A percentile compares a stretch with the other conserved stretches of the same genome.
phyloP scores from a whole-genome alignment of 2,113 vertebrate genomes.

The Scomber colias region DNA sequence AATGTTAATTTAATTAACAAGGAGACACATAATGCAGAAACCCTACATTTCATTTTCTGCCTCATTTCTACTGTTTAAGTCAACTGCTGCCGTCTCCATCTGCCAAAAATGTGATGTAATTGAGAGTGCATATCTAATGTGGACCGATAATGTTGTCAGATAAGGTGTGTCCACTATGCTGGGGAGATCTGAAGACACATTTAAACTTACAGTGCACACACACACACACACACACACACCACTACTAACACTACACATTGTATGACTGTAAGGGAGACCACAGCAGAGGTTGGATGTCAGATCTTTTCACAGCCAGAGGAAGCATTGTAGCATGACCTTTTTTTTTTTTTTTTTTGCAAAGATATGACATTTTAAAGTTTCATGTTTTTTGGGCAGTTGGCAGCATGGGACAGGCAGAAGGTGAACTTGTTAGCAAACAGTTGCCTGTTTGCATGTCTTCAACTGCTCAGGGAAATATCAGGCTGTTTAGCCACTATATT shows the following conservation, averaged over 20 bases:
- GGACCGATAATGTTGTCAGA: not conserved
- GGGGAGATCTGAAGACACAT: not conserved
- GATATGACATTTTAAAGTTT: too few species aligned
- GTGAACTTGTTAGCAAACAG: too few species aligned
- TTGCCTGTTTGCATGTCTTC: too few species aligned
- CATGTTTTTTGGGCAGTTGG: too few species aligned
- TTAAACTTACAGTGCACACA: not conserved
- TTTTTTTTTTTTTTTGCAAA: too few species aligned
- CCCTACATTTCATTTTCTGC: not conserved
- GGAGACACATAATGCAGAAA: not conserved
- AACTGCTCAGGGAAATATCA: too few species aligned
- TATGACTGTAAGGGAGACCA: not conserved
- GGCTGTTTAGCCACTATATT: too few species aligned
- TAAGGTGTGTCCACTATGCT: not conserved
- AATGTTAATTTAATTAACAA: slow-evolving; percentile 4
- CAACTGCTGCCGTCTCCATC: not conserved
- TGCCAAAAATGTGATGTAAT: not conserved
- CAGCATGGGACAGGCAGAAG: too few species aligned
- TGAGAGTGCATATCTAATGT: slow-evolving; percentile 2
- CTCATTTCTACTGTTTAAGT: not conserved
- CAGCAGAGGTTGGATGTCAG: not conserved
- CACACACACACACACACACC: not conserved
- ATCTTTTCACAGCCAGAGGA: not conserved
- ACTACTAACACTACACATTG: not conserved
- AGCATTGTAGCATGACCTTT: not conserved